Base-by-base conservation (phyloP, 2,113 vertebrate species). In the Hippolais icterina region DNA sequence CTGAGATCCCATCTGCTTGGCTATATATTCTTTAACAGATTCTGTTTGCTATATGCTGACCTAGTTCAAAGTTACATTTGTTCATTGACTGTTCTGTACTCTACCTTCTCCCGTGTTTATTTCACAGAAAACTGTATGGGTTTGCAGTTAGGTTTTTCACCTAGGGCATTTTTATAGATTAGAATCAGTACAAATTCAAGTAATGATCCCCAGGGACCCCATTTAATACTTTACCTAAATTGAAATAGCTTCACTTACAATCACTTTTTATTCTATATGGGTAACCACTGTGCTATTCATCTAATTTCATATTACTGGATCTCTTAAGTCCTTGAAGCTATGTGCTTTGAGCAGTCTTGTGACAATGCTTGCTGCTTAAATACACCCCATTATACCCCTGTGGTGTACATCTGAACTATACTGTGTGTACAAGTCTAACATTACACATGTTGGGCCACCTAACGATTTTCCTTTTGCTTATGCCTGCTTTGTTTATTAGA, bases 41-140 rank as follows among this genome's bases (percentile, higher is more conserved):
- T 93, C 91, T 89, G 79, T 94, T 96, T 90, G 56, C 71, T 96
- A 35, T 90, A 86, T 68, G 61, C 93, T 94, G 90, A 94, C 90
- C 95, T 97, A 96, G 90, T 92, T 96, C 95, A 96, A 94, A 87
- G 92, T 92, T 95, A 76, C 94, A 87, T 93, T 96, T 95, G 83
- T 63, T 96, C 88, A 89, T 83, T 84, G 96, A 89, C 60, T 68
- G 37, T 77, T 86, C 86, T 65, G 35, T 78, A 71, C 46, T 94
- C 80, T 50, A 91, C 93, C 59, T 88, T 97, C 57, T 94, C 61
- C 87, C 61, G 70, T 94, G 90, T 96, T 97, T 90, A 85, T 90
- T 95, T 90, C 83, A 77, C 76, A 93, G 72, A 70, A 95, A 96
- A 87, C 66, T 81, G 64, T 87, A 66, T 44, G 29, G 42, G 57